Evolutionary conservation across 2,888 invertebrate genomes (phyloP).

Genomic region (Panzeria rudis): DNA sequence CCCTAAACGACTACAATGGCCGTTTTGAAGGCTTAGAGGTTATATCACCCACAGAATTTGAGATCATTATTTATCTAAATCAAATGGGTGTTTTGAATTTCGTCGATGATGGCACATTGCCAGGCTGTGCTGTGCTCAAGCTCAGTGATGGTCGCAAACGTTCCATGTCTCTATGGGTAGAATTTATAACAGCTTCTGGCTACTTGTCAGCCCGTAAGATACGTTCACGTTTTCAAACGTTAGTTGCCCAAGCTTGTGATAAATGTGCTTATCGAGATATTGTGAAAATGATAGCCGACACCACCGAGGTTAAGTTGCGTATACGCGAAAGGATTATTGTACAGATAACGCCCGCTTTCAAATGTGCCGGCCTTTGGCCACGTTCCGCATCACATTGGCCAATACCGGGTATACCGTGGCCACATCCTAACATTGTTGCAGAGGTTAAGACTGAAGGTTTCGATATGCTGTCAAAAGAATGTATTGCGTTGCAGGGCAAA

Average conservation of each 20-base stretch:
- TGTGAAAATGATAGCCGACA: conserved; percentile 97
- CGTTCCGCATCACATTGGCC: conserved; percentile 98
- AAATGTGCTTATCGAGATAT: conserved; percentile 96
- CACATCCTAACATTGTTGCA: conserved; percentile 94
- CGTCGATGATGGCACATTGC: conserved; percentile 96
- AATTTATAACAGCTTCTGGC: conserved; percentile 98
- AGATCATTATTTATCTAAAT: conserved; percentile 97
- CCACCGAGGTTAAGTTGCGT: conserved; percentile 95
- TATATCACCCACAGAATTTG: conserved; percentile 96
- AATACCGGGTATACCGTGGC: conserved; percentile 95
- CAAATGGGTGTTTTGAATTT: conserved; percentile 99
- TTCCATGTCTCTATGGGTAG: conserved; percentile 99
- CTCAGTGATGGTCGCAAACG: conserved; percentile 97
- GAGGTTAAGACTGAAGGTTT: conserved; percentile 98
- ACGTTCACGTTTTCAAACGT: conserved; percentile 95
- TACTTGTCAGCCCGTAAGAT: conserved; percentile 98
- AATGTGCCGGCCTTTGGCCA: conserved; percentile 97
- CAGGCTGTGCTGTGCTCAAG: conserved; percentile 96
- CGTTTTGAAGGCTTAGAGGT: conserved; percentile 96
- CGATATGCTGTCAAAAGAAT: conserved; percentile 95
- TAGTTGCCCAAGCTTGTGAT: conserved; percentile 96
- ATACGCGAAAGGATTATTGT: conserved; percentile 96
- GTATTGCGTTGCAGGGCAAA: conserved; percentile 92
- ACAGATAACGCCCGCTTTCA: conserved; percentile 97
- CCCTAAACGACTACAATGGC: conserved; percentile 94